phyloP scores from a whole-genome alignment of 1,140 invertebrate genomes.

The Halyomorpha halys region DNA sequence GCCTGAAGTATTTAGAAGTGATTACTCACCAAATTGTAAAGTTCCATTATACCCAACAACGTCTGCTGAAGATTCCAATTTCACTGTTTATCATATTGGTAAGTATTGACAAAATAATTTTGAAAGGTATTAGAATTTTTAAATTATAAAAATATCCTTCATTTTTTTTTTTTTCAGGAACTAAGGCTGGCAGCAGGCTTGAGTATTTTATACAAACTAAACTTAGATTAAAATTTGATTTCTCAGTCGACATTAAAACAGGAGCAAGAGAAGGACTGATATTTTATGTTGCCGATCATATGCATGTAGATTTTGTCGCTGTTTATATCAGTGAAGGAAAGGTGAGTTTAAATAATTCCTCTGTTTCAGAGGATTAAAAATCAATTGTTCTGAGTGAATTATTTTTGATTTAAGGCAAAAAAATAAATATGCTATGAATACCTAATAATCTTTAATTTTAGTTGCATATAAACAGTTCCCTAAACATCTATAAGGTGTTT shows the following conservation, averaged over 20 bases:
- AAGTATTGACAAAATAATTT: slow-evolving; percentile 21
- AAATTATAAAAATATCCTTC: not conserved
- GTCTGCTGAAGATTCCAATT: slow-evolving; percentile 24
- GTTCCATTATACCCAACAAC: slow-evolving; percentile 30
- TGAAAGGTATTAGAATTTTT: not conserved
- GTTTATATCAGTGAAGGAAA: slow-evolving; percentile 69
- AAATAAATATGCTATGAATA: no score
- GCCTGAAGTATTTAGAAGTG: slow-evolving; percentile 24
- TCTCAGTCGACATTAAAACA: slow-evolving; percentile 76
- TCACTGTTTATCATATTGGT: slow-evolving; percentile 42
- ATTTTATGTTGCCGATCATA: slow-evolving; percentile 63
- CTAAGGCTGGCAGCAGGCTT: slow-evolving; percentile 56
- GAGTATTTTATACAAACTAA: slow-evolving; percentile 55
- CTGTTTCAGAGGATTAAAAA: no score
- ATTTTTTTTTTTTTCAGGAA: slow-evolving; percentile 45
- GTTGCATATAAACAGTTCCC: no score
- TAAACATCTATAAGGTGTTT: no score
- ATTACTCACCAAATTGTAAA: slow-evolving; percentile 26
- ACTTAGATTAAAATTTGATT: slow-evolving; percentile 55
- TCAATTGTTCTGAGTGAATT: no score
- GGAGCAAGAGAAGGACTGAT: slow-evolving; percentile 64
- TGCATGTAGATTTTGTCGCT: slow-evolving; percentile 65
- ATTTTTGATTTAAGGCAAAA: no score
- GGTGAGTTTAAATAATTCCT: slow-evolving; percentile 40
- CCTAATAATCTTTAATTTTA: no score